Evolutionary conservation across 2,888 invertebrate genomes (phyloP), one percentile per base, ranked within the genome.

Genomic region (Galeopsomyia nigrocyanea): DNA sequence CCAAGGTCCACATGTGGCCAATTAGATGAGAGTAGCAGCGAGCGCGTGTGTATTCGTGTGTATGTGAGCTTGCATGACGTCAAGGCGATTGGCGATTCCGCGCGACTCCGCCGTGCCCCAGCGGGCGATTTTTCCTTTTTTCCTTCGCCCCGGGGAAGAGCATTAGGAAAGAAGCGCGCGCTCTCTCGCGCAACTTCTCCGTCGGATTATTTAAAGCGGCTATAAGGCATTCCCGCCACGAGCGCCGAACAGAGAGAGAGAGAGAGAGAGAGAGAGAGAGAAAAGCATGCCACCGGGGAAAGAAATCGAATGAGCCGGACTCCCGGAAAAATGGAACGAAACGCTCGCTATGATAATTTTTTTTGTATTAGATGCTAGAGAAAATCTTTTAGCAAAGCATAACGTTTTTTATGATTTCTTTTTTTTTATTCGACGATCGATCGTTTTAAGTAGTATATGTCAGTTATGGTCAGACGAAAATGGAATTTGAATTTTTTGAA

Each of bases 71-170:
- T 21, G 50, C 39, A 60, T 68, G 67, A 68, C 67, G 67, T 68
- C 67, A 68, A 68, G 19, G 16, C 67, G 16, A 58, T 60, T 67
- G 67, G 58, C 50, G 58, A 67, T 60, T 67, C 53, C 39, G 39
- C 7, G 53, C 53, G 47, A 19, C 60, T 17, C 5, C 46, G 7
- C 5, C 46, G 7, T 22, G 21, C 62, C 26, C 16, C 49, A 0
- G 13, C 22, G 49, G 17, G 26, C 46, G 7, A 1, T 53, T 39
- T 55, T 55, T 39, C 10, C 10, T 60, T 26, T 39, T 68, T 57
- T 22, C 19, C 39, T 49, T n/a, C 3, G 16, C 22, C 39, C 14
- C 60, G 19, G 22, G 60, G 39, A 39, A 39, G 22, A 47, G 60
- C 60, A 55, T 47, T 68, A 61, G 26, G 19, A 61, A 13, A 7